Conservation (phyloP, 2,797 vertebrate genomes). For the Sternotherus odoratus region DNA sequence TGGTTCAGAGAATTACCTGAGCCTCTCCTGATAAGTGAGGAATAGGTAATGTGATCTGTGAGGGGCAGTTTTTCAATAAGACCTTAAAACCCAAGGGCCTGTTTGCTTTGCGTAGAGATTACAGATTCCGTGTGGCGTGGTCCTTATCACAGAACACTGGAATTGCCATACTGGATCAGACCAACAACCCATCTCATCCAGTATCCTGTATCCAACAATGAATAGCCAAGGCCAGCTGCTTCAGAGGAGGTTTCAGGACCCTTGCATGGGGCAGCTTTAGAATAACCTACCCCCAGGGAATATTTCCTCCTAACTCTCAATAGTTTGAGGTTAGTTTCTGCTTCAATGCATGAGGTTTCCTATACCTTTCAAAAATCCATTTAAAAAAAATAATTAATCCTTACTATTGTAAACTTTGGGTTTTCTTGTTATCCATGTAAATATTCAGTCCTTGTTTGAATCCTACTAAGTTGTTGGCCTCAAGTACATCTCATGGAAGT, state of each 20-base stretch:
- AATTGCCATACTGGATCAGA: not conserved
- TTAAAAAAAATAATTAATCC: not conserved
- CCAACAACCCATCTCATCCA: fast-evolving
- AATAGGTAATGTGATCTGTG: fast-evolving
- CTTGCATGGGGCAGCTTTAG: not conserved
- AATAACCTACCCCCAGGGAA: not conserved
- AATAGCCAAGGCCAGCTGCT: too few relatives aligned
- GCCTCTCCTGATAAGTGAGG: not conserved
- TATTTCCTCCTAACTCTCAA: not conserved
- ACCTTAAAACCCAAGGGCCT: not conserved
- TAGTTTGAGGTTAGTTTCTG: not conserved
- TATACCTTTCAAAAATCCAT: not conserved
- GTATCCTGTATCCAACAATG: not conserved
- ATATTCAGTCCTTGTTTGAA: not conserved
- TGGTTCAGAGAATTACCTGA: not conserved
- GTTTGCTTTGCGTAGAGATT: not conserved
- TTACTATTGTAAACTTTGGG: fast-evolving
- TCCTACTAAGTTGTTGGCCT: not conserved
- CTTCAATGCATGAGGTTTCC: not conserved
- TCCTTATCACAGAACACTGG: not conserved
- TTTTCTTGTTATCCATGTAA: fast-evolving
- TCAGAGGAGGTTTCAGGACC: not conserved
- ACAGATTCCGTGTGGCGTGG: not conserved
- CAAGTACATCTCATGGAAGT: not conserved
- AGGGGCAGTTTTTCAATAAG: not conserved